These are phyloP conservation scores for Bufotes viridis DNA, from an alignment of 2,797 vertebrate genomes.

Conservation along the genomic window DNA sequence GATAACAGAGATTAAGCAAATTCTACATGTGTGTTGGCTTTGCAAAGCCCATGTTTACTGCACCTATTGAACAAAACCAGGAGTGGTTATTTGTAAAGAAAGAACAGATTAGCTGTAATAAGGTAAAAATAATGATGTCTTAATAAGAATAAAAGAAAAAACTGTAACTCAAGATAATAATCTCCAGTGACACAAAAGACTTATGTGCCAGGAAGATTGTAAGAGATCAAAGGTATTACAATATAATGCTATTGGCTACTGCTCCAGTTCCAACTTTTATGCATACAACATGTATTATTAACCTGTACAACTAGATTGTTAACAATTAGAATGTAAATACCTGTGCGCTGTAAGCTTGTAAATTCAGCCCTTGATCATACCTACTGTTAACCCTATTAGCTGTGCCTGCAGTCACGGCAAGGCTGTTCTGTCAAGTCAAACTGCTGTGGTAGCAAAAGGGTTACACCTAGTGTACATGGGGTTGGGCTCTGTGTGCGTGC, in stretches of 20 bases:
- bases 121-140: slow-evolving; percentile 89
- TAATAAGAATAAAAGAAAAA: slow-evolving; percentile 85
- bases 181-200: slow-evolving; percentile 83
- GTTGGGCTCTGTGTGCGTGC: slow-evolving; percentile 55
- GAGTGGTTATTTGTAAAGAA: slow-evolving; percentile 89
- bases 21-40: slow-evolving; percentile 86
- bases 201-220: slow-evolving; percentile 71
- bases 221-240: slow-evolving; percentile 72
- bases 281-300: slow-evolving; percentile 60
- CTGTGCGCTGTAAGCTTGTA: slow-evolving; percentile 38
- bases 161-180: slow-evolving; percentile 88
- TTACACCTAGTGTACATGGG: slow-evolving; percentile 24
- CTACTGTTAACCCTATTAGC: slow-evolving; percentile 37
- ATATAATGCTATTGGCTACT: slow-evolving; percentile 68
- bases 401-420: background rate
- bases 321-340: slow-evolving; percentile 63
- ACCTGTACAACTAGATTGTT: slow-evolving; percentile 60
- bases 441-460: slow-evolving; percentile 12
- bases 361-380: slow-evolving; percentile 29
- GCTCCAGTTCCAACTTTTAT: slow-evolving; percentile 66
- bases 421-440: background rate
- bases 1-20: slow-evolving; percentile 89
- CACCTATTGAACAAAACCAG: slow-evolving; percentile 86
- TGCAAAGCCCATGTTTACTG: slow-evolving; percentile 89
- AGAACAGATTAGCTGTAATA: slow-evolving; percentile 92